phyloP scores from a whole-genome alignment of 1,140 invertebrate species.

The Aporrectodea caliginosa region DNA sequence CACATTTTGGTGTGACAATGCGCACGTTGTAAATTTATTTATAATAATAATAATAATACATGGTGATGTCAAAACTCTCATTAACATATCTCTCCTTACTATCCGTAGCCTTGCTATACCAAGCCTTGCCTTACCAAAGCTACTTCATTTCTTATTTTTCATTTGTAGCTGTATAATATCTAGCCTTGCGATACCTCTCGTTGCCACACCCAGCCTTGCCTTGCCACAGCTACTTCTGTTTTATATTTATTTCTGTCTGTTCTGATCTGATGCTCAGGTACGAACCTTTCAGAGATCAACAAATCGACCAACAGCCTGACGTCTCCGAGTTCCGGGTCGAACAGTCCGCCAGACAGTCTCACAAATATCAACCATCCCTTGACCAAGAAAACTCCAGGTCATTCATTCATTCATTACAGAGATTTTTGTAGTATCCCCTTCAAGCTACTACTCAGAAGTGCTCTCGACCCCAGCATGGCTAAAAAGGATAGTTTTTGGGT shows the following conservation, averaged over 20 bases:
- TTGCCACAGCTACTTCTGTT: neutral
- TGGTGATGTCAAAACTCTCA: no score
- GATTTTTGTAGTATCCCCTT: neutral
- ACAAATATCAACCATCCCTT: neutral
- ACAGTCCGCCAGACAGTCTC: neutral
- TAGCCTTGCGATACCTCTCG: no score
- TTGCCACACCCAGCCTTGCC: neutral
- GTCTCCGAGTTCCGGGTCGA: neutral
- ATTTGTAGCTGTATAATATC: no score
- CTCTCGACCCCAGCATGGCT: no score
- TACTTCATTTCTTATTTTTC: neutral
- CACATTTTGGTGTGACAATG: no score
- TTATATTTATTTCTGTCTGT: neutral
- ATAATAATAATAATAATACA: no score
- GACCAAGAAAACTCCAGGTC: neutral
- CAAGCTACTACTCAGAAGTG: neutral
- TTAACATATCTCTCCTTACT: no score
- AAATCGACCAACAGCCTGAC: neutral
- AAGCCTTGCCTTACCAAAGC: neutral
- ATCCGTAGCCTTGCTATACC: neutral
- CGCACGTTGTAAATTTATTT: no score
- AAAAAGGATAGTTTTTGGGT: neutral
- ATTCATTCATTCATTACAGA: neutral
- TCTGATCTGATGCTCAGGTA: neutral
- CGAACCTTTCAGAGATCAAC: neutral